A percentile compares a stretch with the other conserved stretches of the same genome.
Evolutionary conservation across 2,888 invertebrate genomes (phyloP).

Genomic region (Tetranychus truncatus): DNA sequence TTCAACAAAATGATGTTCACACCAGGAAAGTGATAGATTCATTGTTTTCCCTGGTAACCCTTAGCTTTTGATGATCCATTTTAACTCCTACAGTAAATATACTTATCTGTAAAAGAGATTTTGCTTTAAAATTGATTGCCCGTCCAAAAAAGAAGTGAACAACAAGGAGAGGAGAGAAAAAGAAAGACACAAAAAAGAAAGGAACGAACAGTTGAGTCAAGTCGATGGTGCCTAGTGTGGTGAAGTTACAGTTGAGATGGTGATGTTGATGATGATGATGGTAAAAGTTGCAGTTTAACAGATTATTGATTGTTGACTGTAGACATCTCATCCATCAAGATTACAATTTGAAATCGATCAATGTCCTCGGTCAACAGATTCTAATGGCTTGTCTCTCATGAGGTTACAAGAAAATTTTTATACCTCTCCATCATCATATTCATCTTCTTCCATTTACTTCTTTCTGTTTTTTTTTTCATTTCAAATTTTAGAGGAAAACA

Average conservation of each 20-base stretch:
- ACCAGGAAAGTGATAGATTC: constrained; percentile 42
- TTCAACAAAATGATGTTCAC: constrained; percentile 66
- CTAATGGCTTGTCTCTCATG: background rate
- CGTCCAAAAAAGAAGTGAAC: no score
- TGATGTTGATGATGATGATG: background rate
- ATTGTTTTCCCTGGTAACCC: constrained; percentile 46
- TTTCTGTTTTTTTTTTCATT: background rate
- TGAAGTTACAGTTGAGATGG: background rate
- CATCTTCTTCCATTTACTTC: background rate
- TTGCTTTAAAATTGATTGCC: background rate
- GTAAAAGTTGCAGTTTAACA: background rate
- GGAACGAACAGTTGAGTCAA: background rate
- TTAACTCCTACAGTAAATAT: background rate
- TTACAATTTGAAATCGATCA: background rate
- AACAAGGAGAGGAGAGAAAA: no score
- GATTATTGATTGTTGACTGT: constrained; percentile 1
- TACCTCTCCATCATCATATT: background rate
- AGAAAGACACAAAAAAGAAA: no score
- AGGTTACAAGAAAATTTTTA: background rate
- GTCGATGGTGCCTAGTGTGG: background rate
- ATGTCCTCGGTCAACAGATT: constrained; percentile 1
- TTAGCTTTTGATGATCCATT: constrained; percentile 1
- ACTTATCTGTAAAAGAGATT: background rate
- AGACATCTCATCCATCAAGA: background rate
- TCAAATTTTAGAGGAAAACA: background rate